Percentiles rank a stretch among this genome's conserved stretches.
Conservation (phyloP, 2,888 invertebrate genomes). For the Belgica antarctica region DNA sequence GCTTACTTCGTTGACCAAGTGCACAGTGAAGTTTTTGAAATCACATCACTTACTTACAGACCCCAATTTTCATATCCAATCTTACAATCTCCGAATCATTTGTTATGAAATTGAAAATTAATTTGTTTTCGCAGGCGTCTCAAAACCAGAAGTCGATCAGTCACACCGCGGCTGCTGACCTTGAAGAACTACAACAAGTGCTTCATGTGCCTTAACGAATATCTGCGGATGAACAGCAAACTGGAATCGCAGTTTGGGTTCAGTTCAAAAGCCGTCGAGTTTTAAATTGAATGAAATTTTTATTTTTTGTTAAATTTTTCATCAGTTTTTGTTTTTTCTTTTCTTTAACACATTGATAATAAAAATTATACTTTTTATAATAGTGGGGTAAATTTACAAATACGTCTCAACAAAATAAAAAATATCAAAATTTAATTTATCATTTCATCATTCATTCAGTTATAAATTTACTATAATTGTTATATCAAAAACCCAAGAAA, state of each 20-base stretch:
- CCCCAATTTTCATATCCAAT: no score
- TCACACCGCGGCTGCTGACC: conserved; percentile 6
- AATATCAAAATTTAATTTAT: conserved; percentile 42
- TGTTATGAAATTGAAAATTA: not conserved
- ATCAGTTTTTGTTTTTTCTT: conserved; percentile 28
- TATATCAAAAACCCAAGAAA: conserved; percentile 37
- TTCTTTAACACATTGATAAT: conserved; percentile 40
- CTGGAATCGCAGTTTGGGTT: not conserved
- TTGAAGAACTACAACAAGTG: conserved; percentile 38
- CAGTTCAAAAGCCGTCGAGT: conserved; percentile 16
- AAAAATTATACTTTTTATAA: conserved; percentile 38
- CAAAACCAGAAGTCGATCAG: not conserved
- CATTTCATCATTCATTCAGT: conserved; percentile 14
- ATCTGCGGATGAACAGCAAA: conserved; percentile 7
- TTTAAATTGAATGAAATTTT: conserved; percentile 34
- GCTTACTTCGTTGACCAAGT: no score
- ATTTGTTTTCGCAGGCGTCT: conserved; percentile 13
- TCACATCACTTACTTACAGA: no score
- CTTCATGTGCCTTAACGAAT: conserved; percentile 31
- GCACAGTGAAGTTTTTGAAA: no score
- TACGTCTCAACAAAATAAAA: conserved; percentile 43
- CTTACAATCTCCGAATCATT: no score
- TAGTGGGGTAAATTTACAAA: conserved; percentile 41
- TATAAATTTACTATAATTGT: conserved; percentile 26
- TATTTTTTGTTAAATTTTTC: conserved; percentile 35